Conservation (phyloP, 2,888 invertebrate genomes). For the Pecten maximus region DNA sequence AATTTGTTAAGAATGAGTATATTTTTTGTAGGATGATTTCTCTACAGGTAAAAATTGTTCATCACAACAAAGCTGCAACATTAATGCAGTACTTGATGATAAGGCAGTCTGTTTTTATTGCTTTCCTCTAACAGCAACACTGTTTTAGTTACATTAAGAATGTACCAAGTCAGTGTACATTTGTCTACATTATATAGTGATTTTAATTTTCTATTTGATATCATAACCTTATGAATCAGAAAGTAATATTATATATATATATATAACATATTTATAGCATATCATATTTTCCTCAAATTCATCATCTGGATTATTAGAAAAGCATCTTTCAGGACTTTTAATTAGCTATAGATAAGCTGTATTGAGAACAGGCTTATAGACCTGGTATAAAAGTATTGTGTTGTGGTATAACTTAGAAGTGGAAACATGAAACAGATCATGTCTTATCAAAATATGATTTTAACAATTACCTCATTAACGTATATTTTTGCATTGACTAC, state of each 20-base stretch:
- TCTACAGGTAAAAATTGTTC: not conserved
- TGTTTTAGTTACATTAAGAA: no score
- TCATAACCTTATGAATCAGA: not conserved
- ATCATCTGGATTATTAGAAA: not conserved
- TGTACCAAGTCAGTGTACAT: no score
- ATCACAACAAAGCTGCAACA: not conserved
- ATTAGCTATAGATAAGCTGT: no score
- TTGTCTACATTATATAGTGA: no score
- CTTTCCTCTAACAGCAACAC: not conserved
- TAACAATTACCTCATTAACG: not conserved
- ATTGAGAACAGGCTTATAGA: no score
- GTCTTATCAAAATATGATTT: not conserved
- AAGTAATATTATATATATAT: no score
- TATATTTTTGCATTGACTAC: not conserved
- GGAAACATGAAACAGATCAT: not conserved
- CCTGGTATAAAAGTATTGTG: not conserved
- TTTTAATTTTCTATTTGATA: no score
- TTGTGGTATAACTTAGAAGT: not conserved
- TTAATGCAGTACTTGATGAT: not conserved
- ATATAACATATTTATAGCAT: not conserved
- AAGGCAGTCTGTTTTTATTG: not conserved
- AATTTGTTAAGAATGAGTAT: not conserved
- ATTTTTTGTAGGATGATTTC: slow-evolving; percentile 25
- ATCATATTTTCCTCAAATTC: not conserved
- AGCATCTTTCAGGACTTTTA: not conserved